These are phyloP conservation scores for Dipodomys spectabilis DNA, from an alignment of 2,113 vertebrate genomes.

Conservation along the genomic window DNA sequence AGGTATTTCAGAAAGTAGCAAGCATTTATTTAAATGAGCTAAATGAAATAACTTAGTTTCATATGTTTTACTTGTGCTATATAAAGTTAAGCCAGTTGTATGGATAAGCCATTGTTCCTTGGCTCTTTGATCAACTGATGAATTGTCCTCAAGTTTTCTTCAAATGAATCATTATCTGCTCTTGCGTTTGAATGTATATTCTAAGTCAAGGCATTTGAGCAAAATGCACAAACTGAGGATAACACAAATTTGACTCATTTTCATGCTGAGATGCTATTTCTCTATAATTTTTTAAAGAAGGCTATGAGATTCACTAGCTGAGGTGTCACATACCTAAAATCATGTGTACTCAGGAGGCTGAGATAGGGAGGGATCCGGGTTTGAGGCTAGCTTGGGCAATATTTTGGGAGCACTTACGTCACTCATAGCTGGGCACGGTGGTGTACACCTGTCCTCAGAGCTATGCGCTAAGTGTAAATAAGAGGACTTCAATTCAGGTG, in stretches of 20 bases:
- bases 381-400: too few species aligned
- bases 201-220: not conserved
- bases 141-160: constrained; percentile 21
- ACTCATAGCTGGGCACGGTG: too few species aligned
- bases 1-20: constrained; percentile 30
- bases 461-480: too few species aligned
- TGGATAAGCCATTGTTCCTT: not conserved
- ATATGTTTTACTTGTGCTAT: not conserved
- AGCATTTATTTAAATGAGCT: constrained; percentile 36
- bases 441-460: too few species aligned
- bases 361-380: too few species aligned
- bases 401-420: too few species aligned
- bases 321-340: too few species aligned
- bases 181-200: constrained; percentile 14
- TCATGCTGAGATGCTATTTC: not conserved
- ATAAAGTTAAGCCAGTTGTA: not conserved
- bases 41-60: constrained; percentile 51
- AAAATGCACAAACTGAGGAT: constrained; percentile 8
- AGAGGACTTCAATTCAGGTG: too few species aligned
- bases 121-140: constrained; percentile 5
- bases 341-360: too few species aligned
- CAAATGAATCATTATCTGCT: constrained; percentile 17
- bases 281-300: not conserved
- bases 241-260: not conserved
- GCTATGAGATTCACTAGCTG: not conserved